Conservation (phyloP, 2,797 vertebrate genomes). For the Propithecus perrieri region DNA sequence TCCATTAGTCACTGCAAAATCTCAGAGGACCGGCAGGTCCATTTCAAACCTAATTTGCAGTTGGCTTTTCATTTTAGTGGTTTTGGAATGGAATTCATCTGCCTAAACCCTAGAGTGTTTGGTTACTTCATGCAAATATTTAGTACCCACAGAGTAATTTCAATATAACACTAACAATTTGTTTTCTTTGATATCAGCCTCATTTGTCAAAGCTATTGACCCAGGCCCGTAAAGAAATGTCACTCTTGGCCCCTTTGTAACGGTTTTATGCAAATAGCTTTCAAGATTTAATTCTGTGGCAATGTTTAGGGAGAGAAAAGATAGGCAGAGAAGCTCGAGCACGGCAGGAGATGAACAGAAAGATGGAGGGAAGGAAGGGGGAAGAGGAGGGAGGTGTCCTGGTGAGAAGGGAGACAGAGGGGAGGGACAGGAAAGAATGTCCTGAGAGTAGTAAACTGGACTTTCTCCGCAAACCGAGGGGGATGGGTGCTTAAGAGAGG, state of each 20-base stretch:
- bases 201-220: conserved; percentile 77
- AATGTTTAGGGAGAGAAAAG: conserved; percentile 38
- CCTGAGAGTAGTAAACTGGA: neutral
- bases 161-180: conserved; percentile 75
- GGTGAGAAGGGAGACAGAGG: neutral
- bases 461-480: neutral
- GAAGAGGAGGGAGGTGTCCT: neutral
- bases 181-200: conserved; percentile 69
- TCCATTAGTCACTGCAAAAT: conserved; percentile 70
- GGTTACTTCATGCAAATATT: conserved; percentile 74
- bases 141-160: conserved; percentile 70
- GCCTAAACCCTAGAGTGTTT: conserved; percentile 62
- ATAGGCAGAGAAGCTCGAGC: neutral
- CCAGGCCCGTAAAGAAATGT: conserved; percentile 59
- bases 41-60: conserved; percentile 76
- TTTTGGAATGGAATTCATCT: conserved; percentile 75
- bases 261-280: conserved; percentile 74
- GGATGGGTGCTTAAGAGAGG: neutral
- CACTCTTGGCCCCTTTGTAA: conserved; percentile 55
- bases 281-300: conserved; percentile 52
- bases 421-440: neutral
- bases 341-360: neutral
- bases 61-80: conserved; percentile 77
- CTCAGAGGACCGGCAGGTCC: conserved; percentile 71
- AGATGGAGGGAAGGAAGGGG: neutral